Percentiles rank a stretch among this genome's conserved stretches.
phyloP scores from a whole-genome alignment of 2,113 vertebrate species.

The Ceuthmochares aereus region DNA sequence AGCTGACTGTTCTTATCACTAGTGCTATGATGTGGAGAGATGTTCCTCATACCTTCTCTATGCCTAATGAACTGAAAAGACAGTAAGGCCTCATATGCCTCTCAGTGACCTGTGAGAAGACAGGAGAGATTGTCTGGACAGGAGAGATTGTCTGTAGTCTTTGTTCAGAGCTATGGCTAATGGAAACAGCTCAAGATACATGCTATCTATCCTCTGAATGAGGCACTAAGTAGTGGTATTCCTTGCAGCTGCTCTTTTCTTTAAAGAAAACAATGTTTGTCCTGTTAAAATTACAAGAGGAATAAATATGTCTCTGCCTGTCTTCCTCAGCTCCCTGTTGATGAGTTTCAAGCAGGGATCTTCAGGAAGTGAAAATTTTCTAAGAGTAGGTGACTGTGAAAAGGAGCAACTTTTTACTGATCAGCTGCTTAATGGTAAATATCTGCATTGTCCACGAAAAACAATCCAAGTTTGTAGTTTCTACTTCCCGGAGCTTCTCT shows the following conservation, averaged over 20 bases:
- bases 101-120: neutral
- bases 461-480: neutral
- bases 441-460: neutral
- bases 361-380: neutral
- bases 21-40: neutral
- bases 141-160: neutral
- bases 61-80: conserved; percentile 18
- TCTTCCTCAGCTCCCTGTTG: neutral
- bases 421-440: neutral
- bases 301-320: neutral
- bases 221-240: fast-evolving
- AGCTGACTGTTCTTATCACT: conserved; percentile 5
- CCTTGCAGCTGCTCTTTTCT: neutral
- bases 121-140: neutral
- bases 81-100: neutral
- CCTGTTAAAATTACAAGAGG: neutral
- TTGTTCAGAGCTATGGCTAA: neutral
- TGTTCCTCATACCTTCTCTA: neutral
- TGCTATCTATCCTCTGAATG: neutral
- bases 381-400: neutral
- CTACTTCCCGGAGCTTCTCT: neutral
- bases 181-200: neutral
- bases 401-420: neutral
- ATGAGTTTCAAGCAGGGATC: neutral
- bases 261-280: neutral